These are phyloP conservation scores for Alosa alosa DNA, from an alignment of 2,113 vertebrate species.

Conservation along the genomic window DNA sequence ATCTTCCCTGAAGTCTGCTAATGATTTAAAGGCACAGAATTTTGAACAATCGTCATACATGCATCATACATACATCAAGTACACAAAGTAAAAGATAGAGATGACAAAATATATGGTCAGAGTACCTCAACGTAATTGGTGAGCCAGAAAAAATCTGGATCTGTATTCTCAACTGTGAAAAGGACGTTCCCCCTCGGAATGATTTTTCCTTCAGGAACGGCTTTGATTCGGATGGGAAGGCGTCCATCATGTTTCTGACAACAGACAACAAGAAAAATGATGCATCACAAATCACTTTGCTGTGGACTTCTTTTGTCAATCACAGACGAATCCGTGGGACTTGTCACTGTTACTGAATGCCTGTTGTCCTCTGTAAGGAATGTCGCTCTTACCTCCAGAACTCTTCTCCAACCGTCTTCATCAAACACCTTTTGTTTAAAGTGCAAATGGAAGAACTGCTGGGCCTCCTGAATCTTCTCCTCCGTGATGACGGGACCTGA, in stretches of 20 bases:
- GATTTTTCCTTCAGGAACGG: constrained; percentile 70
- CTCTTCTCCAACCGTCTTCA: constrained; percentile 73
- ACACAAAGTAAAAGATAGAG: neutral
- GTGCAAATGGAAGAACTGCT: constrained; percentile 73
- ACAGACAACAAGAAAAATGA: constrained; percentile 13
- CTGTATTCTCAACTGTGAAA: constrained; percentile 77
- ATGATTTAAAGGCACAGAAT: neutral
- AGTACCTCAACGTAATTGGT: constrained; percentile 74
- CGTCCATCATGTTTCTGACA: constrained; percentile 71
- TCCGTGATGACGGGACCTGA: constrained; percentile 72
- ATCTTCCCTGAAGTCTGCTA: neutral
- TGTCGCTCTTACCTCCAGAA: constrained; percentile 62
- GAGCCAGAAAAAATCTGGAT: constrained; percentile 74
- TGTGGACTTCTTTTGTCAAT: neutral
- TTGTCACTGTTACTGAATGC: neutral
- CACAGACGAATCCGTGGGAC: neutral
- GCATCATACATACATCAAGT: neutral
- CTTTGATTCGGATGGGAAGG: constrained; percentile 75
- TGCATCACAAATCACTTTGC: neutral
- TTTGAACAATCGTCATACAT: neutral
- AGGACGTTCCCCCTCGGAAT: constrained; percentile 73
- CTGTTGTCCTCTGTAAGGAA: neutral
- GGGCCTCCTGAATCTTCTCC: constrained; percentile 76
- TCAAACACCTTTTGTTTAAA: constrained; percentile 72
- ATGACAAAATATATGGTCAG: neutral